Evolutionary conservation across 2,113 vertebrate species (phyloP), one percentile per base, ranked within the genome.

Genomic region (Solea solea): DNA sequence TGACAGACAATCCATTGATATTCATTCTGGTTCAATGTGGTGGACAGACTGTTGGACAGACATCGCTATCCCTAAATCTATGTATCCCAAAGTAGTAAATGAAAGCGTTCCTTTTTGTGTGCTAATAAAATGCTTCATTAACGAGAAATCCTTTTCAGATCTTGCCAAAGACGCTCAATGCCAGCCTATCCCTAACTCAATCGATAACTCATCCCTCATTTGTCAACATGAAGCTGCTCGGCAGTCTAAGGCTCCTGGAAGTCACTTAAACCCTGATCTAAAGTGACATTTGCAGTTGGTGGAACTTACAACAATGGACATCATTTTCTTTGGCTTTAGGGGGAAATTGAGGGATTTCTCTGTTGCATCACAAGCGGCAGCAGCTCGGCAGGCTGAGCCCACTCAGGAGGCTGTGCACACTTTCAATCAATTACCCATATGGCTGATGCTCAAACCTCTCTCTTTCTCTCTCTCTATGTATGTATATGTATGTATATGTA

Each of bases 401-500:
- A 44, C 34, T 73, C 59, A 57, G 48, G 46, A 65, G 59, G 55
- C 52, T 12, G 16, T 39, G 34, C 51, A 59, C 42, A 40, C 28
- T 16, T 51, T 55, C 58, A 77, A 40, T 56, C 44, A 57, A 54
- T 73, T 62, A 50, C 75, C 65, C 64, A 34, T 34, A 63, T 10
- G 28, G 61, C 53, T 59, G 54, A 63, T 56, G 71, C 46, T 52
- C 40, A 16, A 63, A 68, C 12, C 1, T 21, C 34, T 34, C 34
- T 34, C 21, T 21, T 1, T 21, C 21, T 21, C 21, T 21, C 21
- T 21, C 21, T 21, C 1, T 21, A 21, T 21, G 1, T 21, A 21
- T 21, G 1, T 21, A 21, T 21, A 21, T 21, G 1, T 21, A 21
- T 21, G 1, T 21, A 21, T 21, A 21, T 21, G 1, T 21, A 21